Base-by-base conservation (phyloP, 2,888 invertebrate genomes). In the Lasius fuliginosus region DNA sequence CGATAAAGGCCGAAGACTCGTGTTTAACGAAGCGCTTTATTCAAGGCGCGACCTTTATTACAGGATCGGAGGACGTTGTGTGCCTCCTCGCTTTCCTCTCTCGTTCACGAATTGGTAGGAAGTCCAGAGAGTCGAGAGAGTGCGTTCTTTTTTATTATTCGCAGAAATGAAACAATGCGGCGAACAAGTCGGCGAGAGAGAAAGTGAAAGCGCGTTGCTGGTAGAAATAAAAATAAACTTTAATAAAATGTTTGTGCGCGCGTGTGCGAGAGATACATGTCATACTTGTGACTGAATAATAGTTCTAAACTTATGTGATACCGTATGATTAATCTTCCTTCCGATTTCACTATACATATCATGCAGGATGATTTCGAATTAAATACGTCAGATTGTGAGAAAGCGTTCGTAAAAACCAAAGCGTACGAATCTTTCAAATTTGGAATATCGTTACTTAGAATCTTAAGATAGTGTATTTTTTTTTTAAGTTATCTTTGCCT, bases 11-110 rank as follows among this genome's bases (percentile, higher is more conserved):
- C 56, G 53, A 40, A 68, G 82, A 85, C 40, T 81, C 64, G 74
- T 74, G 77, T 83, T 88, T 90, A 89, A 89, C 89, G 88, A 90
- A 89, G 83, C 87, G 77, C 68, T 90, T 89, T 86, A 90, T 90
- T 90, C 89, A 89, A 90, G 84, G 84, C 79, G 81, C 60, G 82
- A 84, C 73, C 79, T 79, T 86, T 88, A 88, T 86, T 82, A 67
- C 74, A 67, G 62, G 49, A 86, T 88, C 85, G 74, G 75, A 58
- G 42, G 88, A 82, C 85, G 56, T 84, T 58, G 27, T 73, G 40
- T 73, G 49, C 36, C 65, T 62, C 36, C 65, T 68, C 62, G 69
- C 67, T 18, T n/a, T 8, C 49, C 40, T 71, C 40, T 76, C 56
- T 68, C 68, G 3, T 36, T 4, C 58, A 23, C 42, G 85, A 84